Evolutionary conservation across 2,888 invertebrate genomes (phyloP), one percentile per base, ranked within the genome.

Genomic region (Pomacea canaliculata): DNA sequence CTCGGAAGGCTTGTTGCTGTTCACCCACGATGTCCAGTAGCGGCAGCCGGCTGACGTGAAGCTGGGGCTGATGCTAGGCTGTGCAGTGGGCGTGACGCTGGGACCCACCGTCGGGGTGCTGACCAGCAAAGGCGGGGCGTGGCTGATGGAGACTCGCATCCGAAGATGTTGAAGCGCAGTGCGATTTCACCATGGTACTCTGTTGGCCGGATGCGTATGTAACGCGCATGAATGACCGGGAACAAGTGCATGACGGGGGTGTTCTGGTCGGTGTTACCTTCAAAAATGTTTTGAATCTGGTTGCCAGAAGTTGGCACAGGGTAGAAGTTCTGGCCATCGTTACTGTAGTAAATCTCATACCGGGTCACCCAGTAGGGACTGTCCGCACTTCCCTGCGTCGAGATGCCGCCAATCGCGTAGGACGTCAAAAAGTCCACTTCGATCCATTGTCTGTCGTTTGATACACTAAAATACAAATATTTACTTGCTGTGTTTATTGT

Each of bases 221-320:
- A 85, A 62, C 84, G 85, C 9, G 86, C 85, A 56, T 62, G 68
- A 23, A 80, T 72, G 12, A 71, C n/a, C n/a, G 71, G 71, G 76
- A 80, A 79, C 70, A 79, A 70, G 67, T 80, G 76, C 71, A 76
- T 69, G 63, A 78, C 80, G 13, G 83, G 81, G 12, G 84, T 83
- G 72, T 81, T 78, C 19, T 81, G 77, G 65, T 80, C 80, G 18
- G 66, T 66, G 69, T 80, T 80, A 49, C 75, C 80, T 16, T 37
- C 23, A 91, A 96, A 96, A 51, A 93, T 86, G 16, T 46, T 73
- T n/a, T 48, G n/a, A 13, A 62, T 49, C 60, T 46, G 46, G 56
- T 62, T 70, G 60, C 63, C 51, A n/a, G 86, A 85, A 16, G 83
- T 85, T 10, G 62, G 68, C 65, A 87, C 85, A 16, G 84, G 76